phyloP scores from a whole-genome alignment of 2,113 vertebrate species.

The Hypanus sabinus region DNA sequence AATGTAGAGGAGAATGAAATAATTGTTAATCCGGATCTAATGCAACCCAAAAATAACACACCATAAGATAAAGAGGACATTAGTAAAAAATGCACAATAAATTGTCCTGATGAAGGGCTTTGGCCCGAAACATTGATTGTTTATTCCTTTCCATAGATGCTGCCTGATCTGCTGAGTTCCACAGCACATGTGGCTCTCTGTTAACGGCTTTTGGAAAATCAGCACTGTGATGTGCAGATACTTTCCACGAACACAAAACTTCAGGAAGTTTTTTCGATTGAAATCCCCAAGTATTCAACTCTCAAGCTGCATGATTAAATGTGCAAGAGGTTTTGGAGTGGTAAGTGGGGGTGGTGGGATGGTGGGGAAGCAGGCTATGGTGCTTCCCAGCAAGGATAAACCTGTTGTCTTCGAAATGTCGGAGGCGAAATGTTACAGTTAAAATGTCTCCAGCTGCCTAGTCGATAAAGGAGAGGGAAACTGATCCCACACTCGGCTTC shows the following conservation, averaged over 20 bases:
- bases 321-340: not conserved
- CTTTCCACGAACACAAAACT: too few species aligned
- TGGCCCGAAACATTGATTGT: too few species aligned
- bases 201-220: too few species aligned
- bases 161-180: too few species aligned
- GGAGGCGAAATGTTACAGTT: not conserved
- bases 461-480: not conserved
- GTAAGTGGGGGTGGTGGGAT: not conserved
- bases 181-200: not conserved
- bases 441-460: conserved; percentile 31
- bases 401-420: not conserved
- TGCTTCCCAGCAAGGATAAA: not conserved
- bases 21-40: too few species aligned
- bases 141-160: too few species aligned
- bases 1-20: too few species aligned
- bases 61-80: too few species aligned
- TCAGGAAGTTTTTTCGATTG: too few species aligned
- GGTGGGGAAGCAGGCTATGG: not conserved
- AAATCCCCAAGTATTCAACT: not conserved
- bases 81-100: too few species aligned
- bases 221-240: not conserved
- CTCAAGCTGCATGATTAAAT: not conserved
- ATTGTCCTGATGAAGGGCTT: too few species aligned
- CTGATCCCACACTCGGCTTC: not conserved
- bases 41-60: too few species aligned